Evolutionary conservation across 2,888 invertebrate genomes (phyloP).

Genomic region (Chelonus formosanus): DNA sequence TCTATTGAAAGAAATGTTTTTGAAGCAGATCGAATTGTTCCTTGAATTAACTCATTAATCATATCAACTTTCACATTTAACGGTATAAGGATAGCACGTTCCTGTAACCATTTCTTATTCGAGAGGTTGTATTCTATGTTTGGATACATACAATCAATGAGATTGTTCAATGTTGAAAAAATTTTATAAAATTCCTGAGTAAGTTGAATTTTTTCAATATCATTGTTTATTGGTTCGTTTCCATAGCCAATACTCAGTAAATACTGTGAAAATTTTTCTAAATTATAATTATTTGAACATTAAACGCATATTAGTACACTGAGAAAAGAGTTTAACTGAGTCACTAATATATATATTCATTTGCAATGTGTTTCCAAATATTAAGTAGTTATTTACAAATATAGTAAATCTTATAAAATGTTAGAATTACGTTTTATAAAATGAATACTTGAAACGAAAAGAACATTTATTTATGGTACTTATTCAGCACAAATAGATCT

Average conservation of each 20-base stretch:
- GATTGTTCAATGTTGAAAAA: not conserved
- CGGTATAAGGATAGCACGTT: not conserved
- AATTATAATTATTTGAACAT: constrained; percentile 8
- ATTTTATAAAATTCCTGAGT: not conserved
- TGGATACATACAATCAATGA: constrained; percentile 7
- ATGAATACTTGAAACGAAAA: no score
- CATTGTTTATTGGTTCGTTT: constrained; percentile 38
- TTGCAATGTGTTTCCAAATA: no score
- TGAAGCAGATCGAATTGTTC: constrained; percentile 4
- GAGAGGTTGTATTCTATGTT: constrained; percentile 8
- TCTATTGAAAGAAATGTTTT: constrained; percentile 5
- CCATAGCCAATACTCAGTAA: constrained; percentile 50
- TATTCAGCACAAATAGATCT: no score
- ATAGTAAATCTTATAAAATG: no score
- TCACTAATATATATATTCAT: no score
- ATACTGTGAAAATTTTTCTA: constrained; percentile 43
- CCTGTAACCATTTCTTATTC: not conserved
- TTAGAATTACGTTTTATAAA: no score
- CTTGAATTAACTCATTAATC: constrained; percentile 5
- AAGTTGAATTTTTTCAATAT: not conserved
- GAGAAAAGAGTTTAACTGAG: no score
- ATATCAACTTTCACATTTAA: not conserved
- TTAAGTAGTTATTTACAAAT: no score
- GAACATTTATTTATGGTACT: no score
- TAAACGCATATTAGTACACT: constrained; percentile 15